phyloP scores from a whole-genome alignment of 2,797 vertebrate species.

The Phrynocephalus guinanensis region DNA sequence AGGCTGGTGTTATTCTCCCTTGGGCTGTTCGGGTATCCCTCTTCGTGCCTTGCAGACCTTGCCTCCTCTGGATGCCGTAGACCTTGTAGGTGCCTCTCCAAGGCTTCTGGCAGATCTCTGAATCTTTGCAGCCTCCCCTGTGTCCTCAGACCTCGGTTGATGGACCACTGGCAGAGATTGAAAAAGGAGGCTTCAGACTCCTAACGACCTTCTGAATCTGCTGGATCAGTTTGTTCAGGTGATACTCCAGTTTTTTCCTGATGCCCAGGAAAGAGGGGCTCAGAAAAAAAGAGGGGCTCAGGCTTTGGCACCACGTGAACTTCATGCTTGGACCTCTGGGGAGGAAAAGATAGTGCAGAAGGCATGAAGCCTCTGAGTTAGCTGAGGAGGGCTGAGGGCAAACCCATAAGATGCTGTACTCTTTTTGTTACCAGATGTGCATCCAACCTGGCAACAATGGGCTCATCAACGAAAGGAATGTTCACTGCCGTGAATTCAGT shows the following conservation, averaged over 20 bases:
- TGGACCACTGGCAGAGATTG: no score
- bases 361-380: conserved; percentile 4
- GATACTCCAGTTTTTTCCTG: background rate
- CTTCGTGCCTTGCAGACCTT: no score
- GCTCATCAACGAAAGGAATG: background rate
- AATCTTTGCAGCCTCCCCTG: no score
- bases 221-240: conserved; percentile 6
- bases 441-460: background rate
- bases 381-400: background rate
- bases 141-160: no score
- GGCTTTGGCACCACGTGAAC: background rate
- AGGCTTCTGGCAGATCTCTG: background rate
- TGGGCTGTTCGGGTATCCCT: no score
- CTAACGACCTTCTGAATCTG: background rate
- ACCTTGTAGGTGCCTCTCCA: no score
- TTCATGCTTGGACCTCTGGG: background rate
- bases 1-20: no score
- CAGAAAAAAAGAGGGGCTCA: background rate
- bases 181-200: no score
- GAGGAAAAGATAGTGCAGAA: background rate
- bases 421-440: background rate
- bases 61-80: no score
- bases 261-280: no score
- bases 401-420: conserved; percentile 3
- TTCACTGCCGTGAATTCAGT: background rate